phyloP scores from a whole-genome alignment of 2,113 vertebrate species.

The Apodemus sylvaticus region DNA sequence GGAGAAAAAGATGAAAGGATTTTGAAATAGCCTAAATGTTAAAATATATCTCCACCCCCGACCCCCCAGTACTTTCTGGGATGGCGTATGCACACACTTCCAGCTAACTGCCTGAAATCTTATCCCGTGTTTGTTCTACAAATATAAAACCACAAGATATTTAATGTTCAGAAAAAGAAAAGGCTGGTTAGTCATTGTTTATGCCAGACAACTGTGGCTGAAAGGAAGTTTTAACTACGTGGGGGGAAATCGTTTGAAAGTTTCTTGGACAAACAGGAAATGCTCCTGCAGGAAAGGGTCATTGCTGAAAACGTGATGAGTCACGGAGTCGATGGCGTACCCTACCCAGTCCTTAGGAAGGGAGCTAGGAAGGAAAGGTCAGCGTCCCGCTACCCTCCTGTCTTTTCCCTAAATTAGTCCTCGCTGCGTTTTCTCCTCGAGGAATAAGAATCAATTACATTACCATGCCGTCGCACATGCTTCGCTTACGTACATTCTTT shows the following conservation, averaged over 20 bases:
- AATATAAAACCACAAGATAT: neutral
- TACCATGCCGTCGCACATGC: neutral
- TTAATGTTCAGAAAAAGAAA: neutral
- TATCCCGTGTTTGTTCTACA: neutral
- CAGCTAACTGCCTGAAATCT: neutral
- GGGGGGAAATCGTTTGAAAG: neutral
- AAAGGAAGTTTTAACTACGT: neutral
- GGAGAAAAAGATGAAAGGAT: neutral
- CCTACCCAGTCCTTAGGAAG: no score
- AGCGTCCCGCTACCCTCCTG: neutral
- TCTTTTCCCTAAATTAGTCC: neutral
- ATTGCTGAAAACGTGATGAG: neutral
- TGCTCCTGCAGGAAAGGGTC: neutral
- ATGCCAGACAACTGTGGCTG: neutral
- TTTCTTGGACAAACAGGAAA: neutral
- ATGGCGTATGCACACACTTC: neutral
- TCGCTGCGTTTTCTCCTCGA: neutral
- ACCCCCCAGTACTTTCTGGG: neutral
- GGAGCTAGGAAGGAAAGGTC: neutral
- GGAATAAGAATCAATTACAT: neutral
- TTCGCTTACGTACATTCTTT: neutral
- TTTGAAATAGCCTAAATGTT: neutral
- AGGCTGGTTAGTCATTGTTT: neutral
- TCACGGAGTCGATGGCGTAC: neutral
- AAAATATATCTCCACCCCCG: neutral